A percentile compares a stretch with the other conserved stretches of the same genome.
Conservation (phyloP, 2,888 invertebrate species). For the Plusia festucae region DNA sequence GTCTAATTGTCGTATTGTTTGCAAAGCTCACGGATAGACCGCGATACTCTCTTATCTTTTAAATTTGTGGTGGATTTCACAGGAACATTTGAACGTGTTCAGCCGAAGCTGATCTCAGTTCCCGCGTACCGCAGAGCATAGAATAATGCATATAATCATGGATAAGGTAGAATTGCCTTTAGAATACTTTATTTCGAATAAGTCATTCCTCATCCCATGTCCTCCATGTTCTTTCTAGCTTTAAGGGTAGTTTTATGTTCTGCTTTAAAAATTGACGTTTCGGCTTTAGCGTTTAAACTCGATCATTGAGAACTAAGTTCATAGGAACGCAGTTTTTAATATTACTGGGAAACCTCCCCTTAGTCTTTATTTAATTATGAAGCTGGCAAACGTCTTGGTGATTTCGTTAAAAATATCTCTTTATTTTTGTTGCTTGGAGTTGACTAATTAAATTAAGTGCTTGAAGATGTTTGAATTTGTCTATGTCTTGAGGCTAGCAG, state of each 20-base stretch:
- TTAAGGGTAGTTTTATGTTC: too few relatives aligned
- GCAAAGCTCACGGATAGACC: constrained; percentile 60
- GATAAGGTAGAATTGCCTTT: too few relatives aligned
- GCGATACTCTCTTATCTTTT: constrained; percentile 44
- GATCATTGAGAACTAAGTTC: not conserved
- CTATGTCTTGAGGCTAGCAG: constrained; percentile 2
- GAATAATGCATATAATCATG: too few relatives aligned
- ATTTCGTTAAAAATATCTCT: constrained; percentile 28
- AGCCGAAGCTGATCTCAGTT: not conserved
- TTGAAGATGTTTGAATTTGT: constrained; percentile 20
- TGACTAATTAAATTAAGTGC: constrained; percentile 32
- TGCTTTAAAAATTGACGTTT: too few relatives aligned
- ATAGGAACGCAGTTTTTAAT: not conserved
- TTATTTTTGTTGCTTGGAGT: constrained; percentile 10
- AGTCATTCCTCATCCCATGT: too few relatives aligned
- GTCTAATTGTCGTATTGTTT: constrained; percentile 85
- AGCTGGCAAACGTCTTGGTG: constrained; percentile 26
- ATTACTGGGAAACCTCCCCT: constrained; percentile 14
- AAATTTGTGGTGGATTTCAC: constrained; percentile 33
- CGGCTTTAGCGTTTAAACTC: not conserved
- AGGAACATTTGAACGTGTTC: not conserved
- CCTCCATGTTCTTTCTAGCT: too few relatives aligned
- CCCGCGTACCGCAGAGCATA: too few relatives aligned
- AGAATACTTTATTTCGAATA: too few relatives aligned
- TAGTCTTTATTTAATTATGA: constrained; percentile 51